Evolutionary conservation across 37 sponge, comb jelly and placozoan species (phyloP).

Genomic region (Bolinopsis microptera): DNA sequence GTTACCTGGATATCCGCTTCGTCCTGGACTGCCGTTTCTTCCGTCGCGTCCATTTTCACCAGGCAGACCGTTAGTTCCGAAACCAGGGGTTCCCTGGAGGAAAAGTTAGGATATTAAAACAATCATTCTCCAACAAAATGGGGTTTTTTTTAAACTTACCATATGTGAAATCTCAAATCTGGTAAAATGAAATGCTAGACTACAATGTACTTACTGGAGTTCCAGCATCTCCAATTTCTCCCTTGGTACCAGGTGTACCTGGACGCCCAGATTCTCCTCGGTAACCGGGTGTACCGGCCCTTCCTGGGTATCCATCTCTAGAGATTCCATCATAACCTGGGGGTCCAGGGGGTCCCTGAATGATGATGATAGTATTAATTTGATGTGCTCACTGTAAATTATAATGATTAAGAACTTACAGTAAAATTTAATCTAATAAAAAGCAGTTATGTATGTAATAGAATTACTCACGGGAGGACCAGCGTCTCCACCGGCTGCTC

Average conservation of each 20-base stretch:
- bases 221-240: background rate
- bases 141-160: no score
- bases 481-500: background rate
- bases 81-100: background rate
- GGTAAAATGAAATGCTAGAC: no score
- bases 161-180: no score
- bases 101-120: no score
- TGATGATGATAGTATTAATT: no score
- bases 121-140: no score
- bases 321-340: background rate
- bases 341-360: constrained; percentile 2
- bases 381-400: no score
- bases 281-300: background rate
- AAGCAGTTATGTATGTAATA: no score
- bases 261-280: background rate
- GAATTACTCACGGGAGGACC: background rate
- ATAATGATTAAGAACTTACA: no score
- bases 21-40: background rate
- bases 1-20: constrained; percentile 12
- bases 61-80: background rate
- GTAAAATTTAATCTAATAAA: no score
- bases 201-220: background rate
- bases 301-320: background rate
- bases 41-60: constrained; percentile 1
- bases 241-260: background rate